A percentile compares a stretch with the other conserved stretches of the same genome.
These are phyloP conservation scores for Ophthalmolycus amberensis DNA, from an alignment of 2,113 vertebrate species.

Conservation along the genomic window DNA sequence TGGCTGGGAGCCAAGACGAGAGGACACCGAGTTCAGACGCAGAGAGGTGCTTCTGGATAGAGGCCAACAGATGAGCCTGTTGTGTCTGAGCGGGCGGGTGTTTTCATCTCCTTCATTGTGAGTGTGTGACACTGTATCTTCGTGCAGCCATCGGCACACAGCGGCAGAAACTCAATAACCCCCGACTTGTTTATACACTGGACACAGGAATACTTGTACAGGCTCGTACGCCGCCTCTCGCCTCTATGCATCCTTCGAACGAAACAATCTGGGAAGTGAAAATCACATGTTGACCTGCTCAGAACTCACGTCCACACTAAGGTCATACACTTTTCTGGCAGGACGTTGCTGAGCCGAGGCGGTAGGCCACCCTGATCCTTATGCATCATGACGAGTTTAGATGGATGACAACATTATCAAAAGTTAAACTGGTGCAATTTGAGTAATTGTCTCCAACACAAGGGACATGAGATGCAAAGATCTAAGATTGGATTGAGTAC, in stretches of 20 bases:
- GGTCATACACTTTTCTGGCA: background rate
- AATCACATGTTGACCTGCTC: background rate
- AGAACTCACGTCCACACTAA: background rate
- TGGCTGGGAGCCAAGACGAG: slow-evolving; percentile 53
- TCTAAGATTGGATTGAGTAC: background rate
- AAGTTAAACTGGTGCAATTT: background rate
- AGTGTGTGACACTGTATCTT: slow-evolving; percentile 32
- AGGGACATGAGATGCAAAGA: background rate
- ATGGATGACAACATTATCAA: background rate
- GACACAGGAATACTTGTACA: background rate
- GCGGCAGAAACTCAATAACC: slow-evolving; percentile 12
- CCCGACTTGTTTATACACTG: slow-evolving; percentile 8
- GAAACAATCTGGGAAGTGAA: background rate
- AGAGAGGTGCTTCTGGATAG: slow-evolving; percentile 21
- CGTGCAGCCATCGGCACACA: background rate
- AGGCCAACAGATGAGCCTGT: slow-evolving; percentile 54
- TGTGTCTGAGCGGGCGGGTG: slow-evolving; percentile 20
- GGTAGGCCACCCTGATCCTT: background rate
- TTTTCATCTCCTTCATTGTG: slow-evolving; percentile 17
- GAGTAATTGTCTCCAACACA: background rate
- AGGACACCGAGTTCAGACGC: slow-evolving; percentile 60
- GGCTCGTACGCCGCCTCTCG: background rate
- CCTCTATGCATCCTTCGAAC: background rate
- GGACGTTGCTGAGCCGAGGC: background rate
- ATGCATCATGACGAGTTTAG: background rate